phyloP scores from a whole-genome alignment of 1,140 invertebrate genomes.

The Eupeodes corollae region DNA sequence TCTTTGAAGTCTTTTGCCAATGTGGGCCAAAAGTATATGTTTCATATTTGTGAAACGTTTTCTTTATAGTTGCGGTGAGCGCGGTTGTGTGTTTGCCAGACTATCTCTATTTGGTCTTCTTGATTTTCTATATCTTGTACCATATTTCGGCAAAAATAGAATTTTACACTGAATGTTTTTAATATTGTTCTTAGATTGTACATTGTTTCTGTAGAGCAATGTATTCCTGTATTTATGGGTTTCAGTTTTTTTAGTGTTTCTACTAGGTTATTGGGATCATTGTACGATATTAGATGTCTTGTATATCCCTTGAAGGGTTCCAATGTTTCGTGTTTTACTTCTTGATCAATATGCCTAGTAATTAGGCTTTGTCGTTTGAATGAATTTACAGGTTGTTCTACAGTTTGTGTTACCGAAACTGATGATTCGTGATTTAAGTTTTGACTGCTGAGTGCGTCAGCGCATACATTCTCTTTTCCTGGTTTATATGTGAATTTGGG shows the following conservation, averaged over 20 bases:
- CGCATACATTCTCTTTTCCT: constrained; percentile 11
- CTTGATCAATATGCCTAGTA: background rate
- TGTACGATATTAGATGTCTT: background rate
- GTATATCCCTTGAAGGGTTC: constrained; percentile 1
- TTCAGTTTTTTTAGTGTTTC: constrained; percentile 1
- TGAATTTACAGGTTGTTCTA: background rate
- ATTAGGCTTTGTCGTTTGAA: too few species aligned
- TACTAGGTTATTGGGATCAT: background rate
- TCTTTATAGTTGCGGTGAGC: constrained; percentile 6
- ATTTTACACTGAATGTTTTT: background rate
- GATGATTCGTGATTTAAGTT: background rate
- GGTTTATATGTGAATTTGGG: constrained; percentile 22
- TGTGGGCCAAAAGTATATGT: too few species aligned
- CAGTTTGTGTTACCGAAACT: too few species aligned
- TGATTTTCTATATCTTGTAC: too few species aligned
- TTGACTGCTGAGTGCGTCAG: constrained; percentile 5
- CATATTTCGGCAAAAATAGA: background rate
- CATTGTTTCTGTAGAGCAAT: constrained; percentile 2
- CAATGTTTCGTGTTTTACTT: background rate
- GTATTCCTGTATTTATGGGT: background rate
- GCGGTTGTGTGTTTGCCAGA: constrained; percentile 5
- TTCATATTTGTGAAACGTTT: constrained; percentile 4
- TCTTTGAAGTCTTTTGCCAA: too few species aligned
- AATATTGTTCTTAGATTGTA: constrained; percentile 1
- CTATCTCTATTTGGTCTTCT: too few species aligned